Evolutionary conservation across 2,113 vertebrate genomes (phyloP), one percentile per base, ranked within the genome.

Genomic region (Tylochromis polylepis): DNA sequence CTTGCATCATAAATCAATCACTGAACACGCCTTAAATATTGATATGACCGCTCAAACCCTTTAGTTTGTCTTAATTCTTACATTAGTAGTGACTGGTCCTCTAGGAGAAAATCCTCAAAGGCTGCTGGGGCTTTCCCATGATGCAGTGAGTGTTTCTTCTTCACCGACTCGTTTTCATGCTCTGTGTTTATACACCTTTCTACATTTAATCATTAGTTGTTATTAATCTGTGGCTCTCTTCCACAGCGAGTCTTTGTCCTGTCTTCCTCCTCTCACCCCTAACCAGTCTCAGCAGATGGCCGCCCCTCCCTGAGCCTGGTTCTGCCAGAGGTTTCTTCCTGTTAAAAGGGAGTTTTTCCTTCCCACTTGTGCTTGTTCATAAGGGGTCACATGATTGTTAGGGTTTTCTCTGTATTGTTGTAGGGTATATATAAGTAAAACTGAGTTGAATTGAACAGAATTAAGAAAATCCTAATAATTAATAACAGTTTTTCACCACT

Each of bases 381-480:
- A 62, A 18, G 31, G 1, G 59, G 0, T 62, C 31, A 62, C n/a
- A 0, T 36, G 31, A 0, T n/a, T 62, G 59, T 60, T 60, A 27
- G 31, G 59, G 10, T n/a, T n/a, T n/a, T n/a, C n/a, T n/a, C n/a
- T n/a, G n/a, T 62, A 62, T n/a, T 62, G 1, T 62, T n/a, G 31
- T 18, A 5, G 18, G 10, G 20, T 62, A 31, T 62, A 0, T 36
- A 10, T 62, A n/a, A 62, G 7, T 36, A 62, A 36, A 62, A 20
- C 1, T 34, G 29, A 62, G 16, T 18, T 62, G 29, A 62, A 62
- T 11, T 34, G 16, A 62, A 62, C 29, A 62, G 18, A 3, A 36
- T 0, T 0, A 7, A 36, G 5, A 20, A 62, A 62, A 62, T 6
- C 59, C 5, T 0, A n/a, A 65, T n/a, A n/a, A n/a, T n/a, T 36